Base-by-base conservation (phyloP, 2,113 vertebrate species). In the Pseudonaja textilis region DNA sequence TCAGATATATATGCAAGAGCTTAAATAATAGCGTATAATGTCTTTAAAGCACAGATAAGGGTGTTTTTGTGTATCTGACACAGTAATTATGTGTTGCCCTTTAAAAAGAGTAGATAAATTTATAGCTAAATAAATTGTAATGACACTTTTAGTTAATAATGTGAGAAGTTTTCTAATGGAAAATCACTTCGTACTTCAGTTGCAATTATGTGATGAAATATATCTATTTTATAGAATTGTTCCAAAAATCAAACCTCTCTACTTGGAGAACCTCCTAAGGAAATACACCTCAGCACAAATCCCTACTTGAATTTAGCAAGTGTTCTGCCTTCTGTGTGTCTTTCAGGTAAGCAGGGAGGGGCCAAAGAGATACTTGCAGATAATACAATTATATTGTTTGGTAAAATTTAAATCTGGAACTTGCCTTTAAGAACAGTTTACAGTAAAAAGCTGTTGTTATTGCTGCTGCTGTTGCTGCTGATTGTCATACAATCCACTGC, bases 281-380 rank as follows among this genome's bases (percentile, higher is more conserved):
- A 99, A 96, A 98, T 99, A 26, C 97, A 98, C 39, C 98, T 99
- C 20, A 99, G 99, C 91, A 99, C 98, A 89, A 99, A 99, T 95
- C 99, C 99, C 0, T 99, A 99, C 96, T 97, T 99, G 96, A 99
- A 99, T 96, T 92, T 99, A 97, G 99, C 99, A 55, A 99, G 99
- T 52, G 99, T 99, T 50, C 96, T 99, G 96, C 99, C 99, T 90
- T 98, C 98, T 34, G 96, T 98, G 29, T 98, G 98, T 81, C 97
- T 99, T 94, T 98, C 99, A 97, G 97, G 99, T 98, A 92, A 97
- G 97, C 93, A 89, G 89, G 89, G 16, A 87, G 7, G 0, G 0
- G 87, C 25, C 54, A 74, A 95, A 26, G 20, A 55, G 0, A 42
- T 90, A 42, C 52, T 91, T 45, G 45, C 85, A 93, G 55, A 8